Base-by-base conservation (phyloP, 1,140 invertebrate genomes). In the Metopolophium dirhodum region DNA sequence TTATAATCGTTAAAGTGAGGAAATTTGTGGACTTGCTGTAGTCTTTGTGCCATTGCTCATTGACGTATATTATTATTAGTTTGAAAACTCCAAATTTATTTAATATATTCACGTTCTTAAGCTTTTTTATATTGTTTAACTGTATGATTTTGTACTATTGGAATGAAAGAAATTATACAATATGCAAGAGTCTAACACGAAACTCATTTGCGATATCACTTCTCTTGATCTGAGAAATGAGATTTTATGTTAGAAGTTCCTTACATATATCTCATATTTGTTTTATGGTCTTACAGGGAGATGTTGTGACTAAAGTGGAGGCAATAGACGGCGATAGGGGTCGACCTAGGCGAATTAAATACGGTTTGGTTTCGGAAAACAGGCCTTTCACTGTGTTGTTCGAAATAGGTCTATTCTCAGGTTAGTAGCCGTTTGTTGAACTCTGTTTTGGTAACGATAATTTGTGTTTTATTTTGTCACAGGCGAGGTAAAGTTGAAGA, bases 311-410 rank as follows among this genome's bases (percentile, higher is more conserved):
- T 30, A 96, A 96, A 95, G 97, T 99, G 2, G 96, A 96, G 94
- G 98, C 98, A n/a, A 97, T 98, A 95, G 98, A 99, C 95, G 98
- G 98, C 7, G 98, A 98, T 95, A 97, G 97, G 95, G 98, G 97
- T 2, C 97, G 97, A 82, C 97, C 98, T 7, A 96, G 98, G 85
- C 96, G 97, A 94, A 97, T 98, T 82, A 96, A 97, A 95, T 98
- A 98, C 94, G 97, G 97, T 23, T 95, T 98, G 90, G 96, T 98
- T 37, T 97, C 97, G 2, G 97, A 98, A 95, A 96, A 96, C 91
- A 98, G 98, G 95, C 97, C 97, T 30, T 98, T 98, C 94, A 97
- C 97, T 23, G 96, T 97, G 20, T 98, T 98, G 95, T 98, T 98
- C 94, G 96, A 97, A 94, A 97, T 98, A 94, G 97, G 97, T 94